Conservation (phyloP, 2,888 invertebrate species). For the Choreutis nemorana region DNA sequence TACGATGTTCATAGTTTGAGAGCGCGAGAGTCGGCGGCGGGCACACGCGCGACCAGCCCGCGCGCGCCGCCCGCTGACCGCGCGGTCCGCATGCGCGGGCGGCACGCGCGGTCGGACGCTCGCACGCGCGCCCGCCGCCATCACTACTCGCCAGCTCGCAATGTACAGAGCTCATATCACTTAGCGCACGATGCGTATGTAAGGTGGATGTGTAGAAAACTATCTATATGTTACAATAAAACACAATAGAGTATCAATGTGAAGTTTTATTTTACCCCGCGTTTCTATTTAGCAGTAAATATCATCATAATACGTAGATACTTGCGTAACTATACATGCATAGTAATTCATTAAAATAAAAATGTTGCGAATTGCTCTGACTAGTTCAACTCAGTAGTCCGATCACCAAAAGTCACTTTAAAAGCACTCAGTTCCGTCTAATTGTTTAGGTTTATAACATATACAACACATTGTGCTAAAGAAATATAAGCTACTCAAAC, state of each 20-base stretch:
- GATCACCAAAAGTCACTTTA: no score
- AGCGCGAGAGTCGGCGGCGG: constrained; percentile 1
- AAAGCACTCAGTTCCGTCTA: no score
- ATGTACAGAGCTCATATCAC: constrained; percentile 56
- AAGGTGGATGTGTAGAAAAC: constrained; percentile 58
- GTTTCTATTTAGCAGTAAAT: no score
- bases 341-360: no score
- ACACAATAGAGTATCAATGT: constrained; percentile 41
- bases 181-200: constrained; percentile 45
- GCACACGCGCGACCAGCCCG: constrained; percentile 11
- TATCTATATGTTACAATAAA: constrained; percentile 62
- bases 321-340: no score
- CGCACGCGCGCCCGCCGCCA: constrained; percentile 12
- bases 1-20: neutral
- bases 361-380: no score
- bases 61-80: constrained; percentile 6
- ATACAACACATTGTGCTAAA: no score
- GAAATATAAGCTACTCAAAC: no score
- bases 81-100: constrained; percentile 4
- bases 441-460: no score
- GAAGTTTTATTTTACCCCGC: constrained; percentile 27
- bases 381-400: no score
- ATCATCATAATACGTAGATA: no score
- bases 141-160: constrained; percentile 17
- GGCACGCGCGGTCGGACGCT: constrained; percentile 7